Conservation (phyloP, 2,797 vertebrate genomes). For the Alcedo quadribrachys region DNA sequence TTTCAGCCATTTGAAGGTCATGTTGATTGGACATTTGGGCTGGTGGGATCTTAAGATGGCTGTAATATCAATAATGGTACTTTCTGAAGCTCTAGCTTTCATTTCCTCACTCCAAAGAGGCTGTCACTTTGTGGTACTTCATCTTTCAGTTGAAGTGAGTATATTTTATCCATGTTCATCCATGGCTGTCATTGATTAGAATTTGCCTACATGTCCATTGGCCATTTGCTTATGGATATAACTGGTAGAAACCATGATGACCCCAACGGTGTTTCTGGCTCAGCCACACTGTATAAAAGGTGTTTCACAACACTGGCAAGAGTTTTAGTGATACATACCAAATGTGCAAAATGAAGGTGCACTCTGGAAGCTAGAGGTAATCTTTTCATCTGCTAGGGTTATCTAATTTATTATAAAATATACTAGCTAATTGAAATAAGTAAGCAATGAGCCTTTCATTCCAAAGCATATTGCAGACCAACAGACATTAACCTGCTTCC, state of each 20-base stretch:
- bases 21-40: neutral
- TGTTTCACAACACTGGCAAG: neutral
- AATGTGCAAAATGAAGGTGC: neutral
- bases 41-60: neutral
- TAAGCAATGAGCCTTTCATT: neutral
- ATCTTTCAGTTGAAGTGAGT: neutral
- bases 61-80: neutral
- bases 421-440: neutral
- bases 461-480: neutral
- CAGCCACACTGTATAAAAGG: neutral
- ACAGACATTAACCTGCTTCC: neutral
- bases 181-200: neutral
- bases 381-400: neutral
- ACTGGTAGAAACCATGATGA: neutral
- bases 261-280: neutral
- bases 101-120: neutral
- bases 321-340: neutral
- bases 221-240: neutral
- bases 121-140: neutral
- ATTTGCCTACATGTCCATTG: neutral
- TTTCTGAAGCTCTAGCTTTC: neutral
- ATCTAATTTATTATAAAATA: neutral
- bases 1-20: neutral
- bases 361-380: neutral
- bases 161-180: neutral